Percentiles rank a stretch among this genome's conserved stretches.
These are phyloP conservation scores for Takifugu flavidus DNA, from an alignment of 2,113 vertebrate genomes.

Conservation along the genomic window DNA sequence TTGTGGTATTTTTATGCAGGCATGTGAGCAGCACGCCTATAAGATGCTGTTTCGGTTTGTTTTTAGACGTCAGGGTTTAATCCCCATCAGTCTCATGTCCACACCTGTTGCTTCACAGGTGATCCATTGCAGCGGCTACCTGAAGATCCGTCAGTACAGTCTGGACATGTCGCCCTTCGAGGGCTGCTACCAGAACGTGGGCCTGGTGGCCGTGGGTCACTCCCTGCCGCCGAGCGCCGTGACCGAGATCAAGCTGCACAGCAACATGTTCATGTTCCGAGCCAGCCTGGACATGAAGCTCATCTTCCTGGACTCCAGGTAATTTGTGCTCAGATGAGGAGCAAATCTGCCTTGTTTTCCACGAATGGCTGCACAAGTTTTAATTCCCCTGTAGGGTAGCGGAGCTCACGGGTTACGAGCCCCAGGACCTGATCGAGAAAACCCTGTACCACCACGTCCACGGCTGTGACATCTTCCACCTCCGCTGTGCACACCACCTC, in stretches of 20 bases:
- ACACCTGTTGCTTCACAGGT: slow-evolving; percentile 72
- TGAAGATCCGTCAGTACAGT: slow-evolving; percentile 97
- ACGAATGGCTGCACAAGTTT: background rate
- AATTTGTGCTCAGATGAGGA: slow-evolving; percentile 4
- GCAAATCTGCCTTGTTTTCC: background rate
- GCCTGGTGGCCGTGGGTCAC: slow-evolving; percentile 95
- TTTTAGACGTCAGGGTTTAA: background rate
- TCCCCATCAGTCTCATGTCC: background rate
- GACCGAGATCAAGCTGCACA: slow-evolving; percentile 95
- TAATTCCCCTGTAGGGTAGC: slow-evolving; percentile 81
- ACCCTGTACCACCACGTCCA: slow-evolving; percentile 98
- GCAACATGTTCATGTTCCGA: slow-evolving; percentile 99
- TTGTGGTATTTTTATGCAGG: too few relatives aligned
- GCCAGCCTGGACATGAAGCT: slow-evolving; percentile 98
- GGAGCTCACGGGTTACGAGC: slow-evolving; percentile 95
- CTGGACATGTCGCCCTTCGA: slow-evolving; percentile 97
- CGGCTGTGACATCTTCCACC: slow-evolving; percentile 95
- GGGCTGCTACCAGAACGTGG: slow-evolving; percentile 97
- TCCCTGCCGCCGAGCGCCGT: slow-evolving; percentile 92
- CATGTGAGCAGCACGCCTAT: too few relatives aligned
- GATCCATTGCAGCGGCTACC: slow-evolving; percentile 95
- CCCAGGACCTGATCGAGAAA: slow-evolving; percentile 98
- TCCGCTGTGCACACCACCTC: slow-evolving; percentile 95
- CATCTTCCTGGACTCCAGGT: slow-evolving; percentile 97
- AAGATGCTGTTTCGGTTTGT: background rate